Percentiles rank a stretch among this genome's conserved stretches.
These are phyloP conservation scores for Cephus pulcher DNA, from an alignment of 2,888 invertebrate species.

Conservation along the genomic window DNA sequence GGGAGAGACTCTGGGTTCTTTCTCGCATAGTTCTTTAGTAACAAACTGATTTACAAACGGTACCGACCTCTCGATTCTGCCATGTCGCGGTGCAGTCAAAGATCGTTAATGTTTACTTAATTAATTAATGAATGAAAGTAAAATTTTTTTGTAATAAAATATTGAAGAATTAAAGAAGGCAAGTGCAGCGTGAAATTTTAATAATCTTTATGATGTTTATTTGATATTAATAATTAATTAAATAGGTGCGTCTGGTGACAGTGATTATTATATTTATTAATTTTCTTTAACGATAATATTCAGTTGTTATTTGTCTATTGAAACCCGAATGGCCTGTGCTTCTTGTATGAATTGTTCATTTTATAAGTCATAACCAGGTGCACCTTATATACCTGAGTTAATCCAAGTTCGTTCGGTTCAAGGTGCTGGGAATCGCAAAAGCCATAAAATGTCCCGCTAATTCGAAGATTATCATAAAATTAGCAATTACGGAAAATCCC, in stretches of 20 bases:
- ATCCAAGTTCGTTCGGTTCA: background rate
- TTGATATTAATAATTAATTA: background rate
- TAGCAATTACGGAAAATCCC: background rate
- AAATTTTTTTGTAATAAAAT: background rate
- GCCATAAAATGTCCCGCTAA: background rate
- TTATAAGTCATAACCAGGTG: background rate
- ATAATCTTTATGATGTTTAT: background rate
- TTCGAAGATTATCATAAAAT: background rate
- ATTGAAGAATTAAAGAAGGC: background rate
- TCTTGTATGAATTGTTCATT: background rate
- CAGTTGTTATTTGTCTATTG: background rate
- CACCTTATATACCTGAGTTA: background rate
- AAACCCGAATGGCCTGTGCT: background rate
- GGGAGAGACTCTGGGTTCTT: conserved; percentile 17
- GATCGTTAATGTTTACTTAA: background rate
- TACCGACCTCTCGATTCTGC: background rate
- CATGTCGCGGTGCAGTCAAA: background rate
- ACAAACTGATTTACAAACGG: conserved; percentile 15
- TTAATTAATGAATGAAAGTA: background rate
- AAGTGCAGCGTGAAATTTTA: background rate
- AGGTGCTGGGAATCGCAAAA: background rate
- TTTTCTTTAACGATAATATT: background rate
- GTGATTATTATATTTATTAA: background rate
- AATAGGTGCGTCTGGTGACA: background rate
- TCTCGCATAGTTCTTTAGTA: conserved; percentile 5